Evolutionary conservation across 2,888 invertebrate species (phyloP).

Genomic region (Drosophila percnosoma): DNA sequence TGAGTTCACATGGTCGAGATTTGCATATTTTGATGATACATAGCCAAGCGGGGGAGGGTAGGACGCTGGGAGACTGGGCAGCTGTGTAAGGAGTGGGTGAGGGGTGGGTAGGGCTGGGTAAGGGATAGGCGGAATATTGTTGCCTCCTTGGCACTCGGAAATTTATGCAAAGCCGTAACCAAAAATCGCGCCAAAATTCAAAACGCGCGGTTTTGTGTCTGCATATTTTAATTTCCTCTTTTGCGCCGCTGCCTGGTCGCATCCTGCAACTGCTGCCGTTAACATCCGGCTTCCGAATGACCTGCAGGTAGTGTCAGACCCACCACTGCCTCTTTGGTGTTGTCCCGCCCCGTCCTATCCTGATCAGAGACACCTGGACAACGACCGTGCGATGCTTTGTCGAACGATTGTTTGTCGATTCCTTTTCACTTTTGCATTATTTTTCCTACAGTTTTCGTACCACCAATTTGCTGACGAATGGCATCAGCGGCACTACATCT

Average conservation of each 20-base stretch:
- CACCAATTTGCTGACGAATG: conserved; percentile 44
- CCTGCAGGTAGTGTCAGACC: conserved; percentile 29
- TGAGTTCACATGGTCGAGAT: conserved; percentile 53
- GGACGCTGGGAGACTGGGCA: conserved; percentile 26
- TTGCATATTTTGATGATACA: conserved; percentile 80
- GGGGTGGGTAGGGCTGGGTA: neutral
- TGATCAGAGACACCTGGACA: conserved; percentile 10
- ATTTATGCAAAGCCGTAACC: conserved; percentile 74
- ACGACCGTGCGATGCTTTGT: conserved; percentile 12
- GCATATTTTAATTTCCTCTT: conserved; percentile 83
- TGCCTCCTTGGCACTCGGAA: conserved; percentile 45
- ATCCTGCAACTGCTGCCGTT: conserved; percentile 62
- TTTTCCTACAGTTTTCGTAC: conserved; percentile 43
- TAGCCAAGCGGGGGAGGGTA: conserved; percentile 33
- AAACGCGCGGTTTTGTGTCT: conserved; percentile 76
- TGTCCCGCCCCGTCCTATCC: neutral
- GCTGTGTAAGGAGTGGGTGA: conserved; percentile 9
- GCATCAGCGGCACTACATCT: neutral
- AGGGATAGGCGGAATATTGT: conserved; percentile 18
- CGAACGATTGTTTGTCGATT: conserved; percentile 39
- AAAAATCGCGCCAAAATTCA: conserved; percentile 77
- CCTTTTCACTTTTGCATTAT: conserved; percentile 21
- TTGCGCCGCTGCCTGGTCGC: conserved; percentile 57
- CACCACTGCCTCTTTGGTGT: neutral
- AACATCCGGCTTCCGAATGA: conserved; percentile 74